phyloP scores from a whole-genome alignment of 2,888 invertebrate genomes.

The Cremastinae sp. region DNA sequence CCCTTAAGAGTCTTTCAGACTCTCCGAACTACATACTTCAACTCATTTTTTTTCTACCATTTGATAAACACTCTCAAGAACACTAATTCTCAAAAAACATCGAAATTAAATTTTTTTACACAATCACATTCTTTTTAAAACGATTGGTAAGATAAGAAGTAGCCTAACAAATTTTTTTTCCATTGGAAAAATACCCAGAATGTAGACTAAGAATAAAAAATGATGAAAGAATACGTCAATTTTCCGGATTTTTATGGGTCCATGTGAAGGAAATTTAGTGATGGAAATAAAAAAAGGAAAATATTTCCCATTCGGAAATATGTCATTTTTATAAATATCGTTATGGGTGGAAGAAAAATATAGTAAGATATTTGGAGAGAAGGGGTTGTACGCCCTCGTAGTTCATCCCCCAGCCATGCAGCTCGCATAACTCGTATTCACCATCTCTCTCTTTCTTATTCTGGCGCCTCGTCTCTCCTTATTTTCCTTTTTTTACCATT shows the following conservation, averaged over 20 bases:
- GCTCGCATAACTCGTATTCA: background rate
- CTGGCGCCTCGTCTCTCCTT: constrained; percentile 57
- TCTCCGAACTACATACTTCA: too few relatives aligned
- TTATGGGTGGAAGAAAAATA: constrained; percentile 68
- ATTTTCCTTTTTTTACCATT: constrained; percentile 59
- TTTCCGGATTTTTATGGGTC: constrained; percentile 37
- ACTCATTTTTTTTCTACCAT: too few relatives aligned
- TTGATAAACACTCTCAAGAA: too few relatives aligned
- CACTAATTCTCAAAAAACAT: too few relatives aligned
- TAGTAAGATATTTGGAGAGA: constrained; percentile 60
- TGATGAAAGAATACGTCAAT: constrained; percentile 16
- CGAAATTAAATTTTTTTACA: too few relatives aligned
- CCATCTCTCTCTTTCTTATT: constrained; percentile 53
- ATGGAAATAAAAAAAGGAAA: constrained; percentile 50
- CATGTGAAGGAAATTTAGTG: constrained; percentile 63
- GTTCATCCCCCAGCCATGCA: constrained; percentile 53
- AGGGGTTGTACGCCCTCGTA: constrained; percentile 65
- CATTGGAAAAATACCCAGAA: too few relatives aligned
- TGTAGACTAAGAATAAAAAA: too few relatives aligned
- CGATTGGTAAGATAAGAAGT: too few relatives aligned
- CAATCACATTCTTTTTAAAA: too few relatives aligned
- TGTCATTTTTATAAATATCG: constrained; percentile 73
- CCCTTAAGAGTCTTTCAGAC: too few relatives aligned
- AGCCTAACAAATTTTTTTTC: too few relatives aligned
- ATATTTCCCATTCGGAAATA: constrained; percentile 69